Base-by-base conservation (phyloP, 2,113 vertebrate species). In the Plecotus auritus region DNA sequence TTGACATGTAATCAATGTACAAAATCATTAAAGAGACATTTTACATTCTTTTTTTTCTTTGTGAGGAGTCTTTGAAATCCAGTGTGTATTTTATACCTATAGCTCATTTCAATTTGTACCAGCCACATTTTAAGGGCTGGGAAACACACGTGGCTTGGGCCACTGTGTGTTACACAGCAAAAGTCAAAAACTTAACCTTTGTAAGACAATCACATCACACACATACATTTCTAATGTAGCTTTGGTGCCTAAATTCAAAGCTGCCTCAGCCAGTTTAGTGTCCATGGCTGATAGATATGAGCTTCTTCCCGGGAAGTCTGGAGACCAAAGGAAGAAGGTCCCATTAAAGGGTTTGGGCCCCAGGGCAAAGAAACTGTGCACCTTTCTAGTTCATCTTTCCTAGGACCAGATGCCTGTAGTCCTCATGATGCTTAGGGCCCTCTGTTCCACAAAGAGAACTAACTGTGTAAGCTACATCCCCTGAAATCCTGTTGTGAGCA, bases 101-200 rank as follows among this genome's bases (percentile, higher is more conserved):
- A 16, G 18, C 16, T 12, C 17, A 26, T 45, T 64, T 83, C 69
- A 74, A 4, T 51, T 47, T 4, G 4, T 28, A 66, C 30, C 9
- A 51, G 42, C 14, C 66, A 9, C 20, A 18, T 64, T 54, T 61
- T 4, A 69, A 49, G 54, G 74, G 5, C 78, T 91, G 1, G 1
- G 70, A 81, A 18, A 18, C 51, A 32, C 9, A 4, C 0, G 0
- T 7, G 0, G n/a, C 30, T 76, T n/a, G 35, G 23, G 28, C 17
- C 45, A 6, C 11, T 35, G 4, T 26, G 6, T 5, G 8, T 20
- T 74, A 45, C 51, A 35, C 22, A 40, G 23, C 1, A 5, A 22
- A 74, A 47, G 45, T 83, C 17, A 74, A 20, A 70, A 73, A 42
- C 0, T 8, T 37, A 59, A 69, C 59, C 22, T 85, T 35, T 69